Percentiles rank a stretch among this genome's conserved stretches.
Evolutionary conservation across 2,113 vertebrate genomes (phyloP).

Genomic region (Brienomyrus brachyistius): DNA sequence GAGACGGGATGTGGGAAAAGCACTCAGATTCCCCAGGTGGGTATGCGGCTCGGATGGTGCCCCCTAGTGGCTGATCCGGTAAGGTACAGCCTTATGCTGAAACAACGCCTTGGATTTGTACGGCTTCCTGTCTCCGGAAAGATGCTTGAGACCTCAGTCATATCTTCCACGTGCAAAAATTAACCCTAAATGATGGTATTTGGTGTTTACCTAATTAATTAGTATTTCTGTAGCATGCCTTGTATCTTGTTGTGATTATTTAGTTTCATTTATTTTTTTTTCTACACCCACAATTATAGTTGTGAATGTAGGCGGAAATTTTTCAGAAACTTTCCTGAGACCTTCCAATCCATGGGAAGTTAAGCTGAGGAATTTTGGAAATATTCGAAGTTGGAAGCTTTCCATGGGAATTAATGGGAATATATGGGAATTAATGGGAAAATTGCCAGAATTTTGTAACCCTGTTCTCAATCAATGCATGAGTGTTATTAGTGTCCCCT

Average conservation of each 20-base stretch:
- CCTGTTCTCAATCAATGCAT: background rate
- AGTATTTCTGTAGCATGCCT: background rate
- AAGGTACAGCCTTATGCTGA: background rate
- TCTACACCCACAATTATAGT: background rate
- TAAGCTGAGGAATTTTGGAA: background rate
- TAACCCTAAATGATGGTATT: background rate
- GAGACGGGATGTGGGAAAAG: conserved; percentile 97
- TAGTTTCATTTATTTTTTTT: background rate
- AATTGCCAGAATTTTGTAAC: background rate
- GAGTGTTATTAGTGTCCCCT: background rate
- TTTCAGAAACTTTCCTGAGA: background rate
- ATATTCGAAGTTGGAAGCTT: background rate
- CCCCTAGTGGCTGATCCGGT: background rate
- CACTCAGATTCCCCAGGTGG: conserved; percentile 91
- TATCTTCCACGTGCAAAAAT: background rate
- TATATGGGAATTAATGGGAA: too few species aligned
- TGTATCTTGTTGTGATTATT: background rate
- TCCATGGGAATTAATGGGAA: background rate
- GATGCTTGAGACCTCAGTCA: background rate
- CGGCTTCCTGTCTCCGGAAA: background rate
- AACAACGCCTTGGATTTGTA: background rate
- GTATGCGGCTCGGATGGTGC: conserved; percentile 13
- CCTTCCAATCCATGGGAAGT: background rate
- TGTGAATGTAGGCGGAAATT: background rate
- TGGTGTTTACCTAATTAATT: background rate